Conservation (phyloP, 1,140 invertebrate genomes). For the Homalodisca vitripennis region DNA sequence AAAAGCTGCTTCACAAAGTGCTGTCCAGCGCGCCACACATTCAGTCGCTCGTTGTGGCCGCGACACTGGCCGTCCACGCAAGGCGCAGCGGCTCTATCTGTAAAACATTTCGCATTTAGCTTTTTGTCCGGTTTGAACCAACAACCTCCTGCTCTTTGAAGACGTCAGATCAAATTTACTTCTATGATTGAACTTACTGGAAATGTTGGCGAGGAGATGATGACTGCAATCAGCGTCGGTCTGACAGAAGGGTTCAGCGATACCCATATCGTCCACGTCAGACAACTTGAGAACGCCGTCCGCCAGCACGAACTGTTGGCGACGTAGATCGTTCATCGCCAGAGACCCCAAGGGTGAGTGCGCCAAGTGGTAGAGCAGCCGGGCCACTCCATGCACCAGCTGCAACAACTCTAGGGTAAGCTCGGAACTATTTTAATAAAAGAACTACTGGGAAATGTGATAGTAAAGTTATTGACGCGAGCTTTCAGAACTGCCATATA, state of each 20-base stretch:
- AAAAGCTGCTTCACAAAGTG: conserved; percentile 33
- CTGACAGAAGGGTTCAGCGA: conserved; percentile 48
- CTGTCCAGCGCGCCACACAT: conserved; percentile 39
- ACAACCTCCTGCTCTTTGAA: too few relatives aligned
- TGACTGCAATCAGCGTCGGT: conserved; percentile 41
- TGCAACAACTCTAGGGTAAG: conserved; percentile 28
- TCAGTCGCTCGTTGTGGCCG: conserved; percentile 51
- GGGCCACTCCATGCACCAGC: conserved; percentile 47
- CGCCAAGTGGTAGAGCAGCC: conserved; percentile 49
- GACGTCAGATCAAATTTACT: too few relatives aligned
- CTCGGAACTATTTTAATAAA: too few relatives aligned
- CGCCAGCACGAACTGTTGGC: conserved; percentile 54
- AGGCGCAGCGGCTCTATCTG: neutral
- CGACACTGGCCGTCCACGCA: conserved; percentile 47
- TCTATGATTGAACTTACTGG: conserved; percentile 9
- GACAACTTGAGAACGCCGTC: conserved; percentile 50
- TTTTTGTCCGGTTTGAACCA: too few relatives aligned
- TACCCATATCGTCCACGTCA: conserved; percentile 53
- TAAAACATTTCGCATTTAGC: neutral
- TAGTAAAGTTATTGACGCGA: too few relatives aligned
- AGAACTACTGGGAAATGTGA: too few relatives aligned
- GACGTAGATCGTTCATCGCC: conserved; percentile 52
- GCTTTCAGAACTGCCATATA: too few relatives aligned
- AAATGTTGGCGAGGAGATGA: neutral
- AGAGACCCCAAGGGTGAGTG: conserved; percentile 50